Evolutionary conservation across 2,888 invertebrate species (phyloP).

Genomic region (Cistogaster globosa): DNA sequence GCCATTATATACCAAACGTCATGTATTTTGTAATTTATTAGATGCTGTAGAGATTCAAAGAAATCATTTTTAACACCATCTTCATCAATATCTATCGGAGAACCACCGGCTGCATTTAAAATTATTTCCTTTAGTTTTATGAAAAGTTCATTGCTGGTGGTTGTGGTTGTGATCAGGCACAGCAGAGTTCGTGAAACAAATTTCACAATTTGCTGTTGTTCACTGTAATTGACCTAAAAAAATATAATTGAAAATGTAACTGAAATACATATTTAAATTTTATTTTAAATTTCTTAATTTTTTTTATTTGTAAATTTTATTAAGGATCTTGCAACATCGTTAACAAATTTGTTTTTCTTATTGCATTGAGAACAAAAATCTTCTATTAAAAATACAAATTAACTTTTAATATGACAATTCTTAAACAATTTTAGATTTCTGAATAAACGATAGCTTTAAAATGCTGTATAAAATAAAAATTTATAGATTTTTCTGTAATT

Average conservation of each 20-base stretch:
- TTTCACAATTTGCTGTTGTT: constrained; percentile 77
- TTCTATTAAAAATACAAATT: too few relatives aligned
- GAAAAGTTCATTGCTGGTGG: constrained; percentile 75
- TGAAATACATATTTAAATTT: too few relatives aligned
- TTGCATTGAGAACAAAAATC: too few relatives aligned
- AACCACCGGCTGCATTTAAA: constrained; percentile 71
- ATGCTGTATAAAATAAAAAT: too few relatives aligned
- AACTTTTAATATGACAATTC: too few relatives aligned
- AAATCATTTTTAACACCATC: constrained; percentile 78
- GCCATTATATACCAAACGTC: constrained; percentile 80
- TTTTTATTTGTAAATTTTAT: too few relatives aligned
- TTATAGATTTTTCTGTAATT: too few relatives aligned
- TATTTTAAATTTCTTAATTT: too few relatives aligned
- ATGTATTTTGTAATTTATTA: constrained; percentile 81
- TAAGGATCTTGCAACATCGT: too few relatives aligned
- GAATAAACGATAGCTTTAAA: too few relatives aligned
- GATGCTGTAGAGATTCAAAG: constrained; percentile 78
- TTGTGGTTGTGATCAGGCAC: constrained; percentile 75
- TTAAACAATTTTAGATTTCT: too few relatives aligned
- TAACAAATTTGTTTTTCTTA: too few relatives aligned
- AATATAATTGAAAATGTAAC: background rate
- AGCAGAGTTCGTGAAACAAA: constrained; percentile 79
- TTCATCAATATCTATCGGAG: constrained; percentile 67
- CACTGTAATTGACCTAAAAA: constrained; percentile 72
- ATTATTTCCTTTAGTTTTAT: constrained; percentile 72